These are phyloP conservation scores for Scaptomyza flava DNA, from an alignment of 2,888 invertebrate species.

Conservation along the genomic window DNA sequence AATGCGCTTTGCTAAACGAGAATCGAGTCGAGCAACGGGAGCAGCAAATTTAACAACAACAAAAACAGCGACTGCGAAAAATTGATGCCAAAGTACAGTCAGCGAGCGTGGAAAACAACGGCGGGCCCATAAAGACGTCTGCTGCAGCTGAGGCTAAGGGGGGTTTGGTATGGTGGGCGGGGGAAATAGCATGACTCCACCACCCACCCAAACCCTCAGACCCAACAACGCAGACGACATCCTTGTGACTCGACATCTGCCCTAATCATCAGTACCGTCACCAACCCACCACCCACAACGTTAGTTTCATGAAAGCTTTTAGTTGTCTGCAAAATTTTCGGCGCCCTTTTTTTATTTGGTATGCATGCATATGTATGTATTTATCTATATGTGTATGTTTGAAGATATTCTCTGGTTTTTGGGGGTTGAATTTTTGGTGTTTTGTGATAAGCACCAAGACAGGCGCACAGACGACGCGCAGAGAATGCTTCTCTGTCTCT, in stretches of 20 bases:
- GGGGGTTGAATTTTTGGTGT: constrained; percentile 74
- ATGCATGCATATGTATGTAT: neutral
- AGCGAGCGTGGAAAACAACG: constrained; percentile 75
- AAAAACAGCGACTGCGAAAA: constrained; percentile 6
- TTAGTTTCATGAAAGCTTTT: constrained; percentile 78
- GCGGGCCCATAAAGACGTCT: constrained; percentile 76
- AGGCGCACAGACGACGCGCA: constrained; percentile 68
- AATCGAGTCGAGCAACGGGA: constrained; percentile 31
- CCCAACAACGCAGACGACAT: constrained; percentile 36
- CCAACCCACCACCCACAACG: constrained; percentile 19
- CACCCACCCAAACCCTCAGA: neutral
- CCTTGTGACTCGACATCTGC: constrained; percentile 69
- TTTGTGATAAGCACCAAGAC: constrained; percentile 71
- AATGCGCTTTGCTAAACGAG: constrained; percentile 45
- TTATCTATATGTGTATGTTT: constrained; percentile 9
- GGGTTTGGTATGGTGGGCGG: neutral
- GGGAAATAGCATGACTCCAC: constrained; percentile 27
- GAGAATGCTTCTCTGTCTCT: constrained; percentile 37
- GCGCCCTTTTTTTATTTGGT: constrained; percentile 53
- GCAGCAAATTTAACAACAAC: constrained; percentile 29
- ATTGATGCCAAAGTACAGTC: constrained; percentile 69
- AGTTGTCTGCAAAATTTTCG: constrained; percentile 77
- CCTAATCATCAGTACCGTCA: constrained; percentile 64
- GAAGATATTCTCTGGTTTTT: constrained; percentile 38
- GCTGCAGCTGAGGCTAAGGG: constrained; percentile 53